These are phyloP conservation scores for Poecilia gillii DNA, from an alignment of 2,797 vertebrate genomes.

Conservation along the genomic window DNA sequence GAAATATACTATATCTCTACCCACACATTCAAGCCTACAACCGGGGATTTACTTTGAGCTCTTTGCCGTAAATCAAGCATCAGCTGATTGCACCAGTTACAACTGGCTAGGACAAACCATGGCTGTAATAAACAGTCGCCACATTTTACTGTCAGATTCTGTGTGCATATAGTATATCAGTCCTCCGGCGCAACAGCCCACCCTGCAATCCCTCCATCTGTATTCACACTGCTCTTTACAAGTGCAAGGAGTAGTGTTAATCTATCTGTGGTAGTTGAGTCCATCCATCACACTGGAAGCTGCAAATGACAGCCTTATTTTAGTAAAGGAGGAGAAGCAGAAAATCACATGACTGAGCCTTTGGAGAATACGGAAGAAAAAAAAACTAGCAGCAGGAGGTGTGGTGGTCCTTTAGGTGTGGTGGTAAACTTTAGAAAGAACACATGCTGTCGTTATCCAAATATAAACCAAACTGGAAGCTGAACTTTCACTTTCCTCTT, in stretches of 20 bases:
- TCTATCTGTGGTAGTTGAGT: constrained; percentile 23
- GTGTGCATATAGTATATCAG: constrained; percentile 9
- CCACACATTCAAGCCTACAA: constrained; percentile 5
- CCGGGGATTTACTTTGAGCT: constrained; percentile 13
- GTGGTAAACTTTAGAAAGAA: background rate
- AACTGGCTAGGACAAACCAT: constrained; percentile 17
- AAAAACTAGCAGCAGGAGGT: constrained; percentile 31
- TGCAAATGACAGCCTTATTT: constrained; percentile 51
- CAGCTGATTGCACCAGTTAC: constrained; percentile 11
- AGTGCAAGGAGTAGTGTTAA: constrained; percentile 11
- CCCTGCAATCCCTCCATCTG: constrained; percentile 17
- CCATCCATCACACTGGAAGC: constrained; percentile 39
- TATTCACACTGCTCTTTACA: constrained; percentile 17
- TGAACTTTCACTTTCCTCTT: background rate
- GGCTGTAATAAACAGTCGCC: constrained; percentile 28
- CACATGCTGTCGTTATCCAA: background rate
- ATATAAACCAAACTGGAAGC: background rate
- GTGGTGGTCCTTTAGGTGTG: background rate
- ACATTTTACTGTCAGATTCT: constrained; percentile 33
- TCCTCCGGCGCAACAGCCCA: background rate
- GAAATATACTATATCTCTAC: background rate
- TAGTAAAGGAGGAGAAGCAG: constrained; percentile 38
- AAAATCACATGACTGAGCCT: constrained; percentile 46
- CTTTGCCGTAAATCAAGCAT: constrained; percentile 4
- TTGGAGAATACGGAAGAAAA: constrained; percentile 42